These are phyloP conservation scores for Drosophila repleta DNA, from an alignment of 1,140 invertebrate genomes.

Conservation along the genomic window DNA sequence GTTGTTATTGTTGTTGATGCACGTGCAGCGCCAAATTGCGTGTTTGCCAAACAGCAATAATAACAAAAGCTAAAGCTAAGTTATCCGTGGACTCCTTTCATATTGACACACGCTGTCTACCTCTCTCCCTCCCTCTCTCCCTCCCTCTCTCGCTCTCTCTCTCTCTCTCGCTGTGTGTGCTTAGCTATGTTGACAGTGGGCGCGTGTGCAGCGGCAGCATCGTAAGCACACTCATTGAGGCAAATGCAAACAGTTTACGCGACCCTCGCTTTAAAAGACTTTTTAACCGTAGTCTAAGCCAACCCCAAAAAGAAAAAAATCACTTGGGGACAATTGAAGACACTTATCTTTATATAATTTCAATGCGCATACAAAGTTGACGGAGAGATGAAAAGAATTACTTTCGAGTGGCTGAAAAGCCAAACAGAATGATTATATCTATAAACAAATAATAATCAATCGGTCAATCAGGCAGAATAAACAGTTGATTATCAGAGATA, in stretches of 20 bases:
- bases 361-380: slow-evolving; percentile 19
- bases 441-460: background rate
- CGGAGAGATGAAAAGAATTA: slow-evolving; percentile 22
- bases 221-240: slow-evolving; percentile 65
- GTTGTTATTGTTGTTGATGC: slow-evolving; percentile 31
- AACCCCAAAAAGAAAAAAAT: no score
- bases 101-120: slow-evolving; percentile 36
- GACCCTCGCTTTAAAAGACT: slow-evolving; percentile 50
- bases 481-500: no score
- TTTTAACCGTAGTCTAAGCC: no score
- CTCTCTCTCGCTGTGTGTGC: slow-evolving; percentile 1
- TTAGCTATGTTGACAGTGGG: slow-evolving; percentile 70
- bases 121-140: background rate
- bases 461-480: no score
- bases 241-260: slow-evolving; percentile 78
- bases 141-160: background rate
- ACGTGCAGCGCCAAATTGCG: slow-evolving; percentile 61
- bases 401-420: slow-evolving; percentile 3
- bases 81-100: slow-evolving; percentile 28
- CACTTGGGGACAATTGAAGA: slow-evolving; percentile 5
- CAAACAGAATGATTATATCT: background rate
- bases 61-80: slow-evolving; percentile 34
- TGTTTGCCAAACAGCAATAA: slow-evolving; percentile 63
- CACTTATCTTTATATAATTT: slow-evolving; percentile 40
- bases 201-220: slow-evolving; percentile 55